Percentiles rank a stretch among this genome's conserved stretches.
phyloP scores from a whole-genome alignment of 1,140 invertebrate species.

The Phenacoccus solenopsis region DNA sequence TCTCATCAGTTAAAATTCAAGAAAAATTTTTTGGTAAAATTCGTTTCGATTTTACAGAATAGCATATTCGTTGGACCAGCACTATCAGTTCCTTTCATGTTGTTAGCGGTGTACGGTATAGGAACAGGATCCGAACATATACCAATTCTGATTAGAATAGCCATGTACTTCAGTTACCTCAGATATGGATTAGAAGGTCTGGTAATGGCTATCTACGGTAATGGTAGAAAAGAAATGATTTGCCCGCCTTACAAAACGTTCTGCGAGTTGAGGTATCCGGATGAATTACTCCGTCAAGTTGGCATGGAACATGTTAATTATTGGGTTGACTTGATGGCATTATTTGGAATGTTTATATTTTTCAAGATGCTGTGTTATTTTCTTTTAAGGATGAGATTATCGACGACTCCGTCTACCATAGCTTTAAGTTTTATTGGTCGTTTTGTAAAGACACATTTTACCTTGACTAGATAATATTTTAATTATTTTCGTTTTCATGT shows the following conservation, averaged over 20 bases:
- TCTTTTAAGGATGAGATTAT: constrained; percentile 47
- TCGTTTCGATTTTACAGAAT: constrained; percentile 43
- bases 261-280: constrained; percentile 47
- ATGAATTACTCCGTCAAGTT: constrained; percentile 28
- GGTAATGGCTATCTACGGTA: constrained; percentile 61
- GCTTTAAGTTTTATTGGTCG: constrained; percentile 43
- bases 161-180: constrained; percentile 74
- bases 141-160: constrained; percentile 51
- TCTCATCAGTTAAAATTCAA: background rate
- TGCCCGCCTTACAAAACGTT: constrained; percentile 52
- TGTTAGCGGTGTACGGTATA: constrained; percentile 61
- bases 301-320: constrained; percentile 47
- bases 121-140: constrained; percentile 47
- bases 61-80: constrained; percentile 64
- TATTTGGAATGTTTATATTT: constrained; percentile 41
- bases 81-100: constrained; percentile 56
- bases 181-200: constrained; percentile 66
- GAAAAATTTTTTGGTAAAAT: background rate
- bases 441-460: constrained; percentile 46
- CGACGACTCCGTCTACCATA: constrained; percentile 50
- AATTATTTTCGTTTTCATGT: too few species aligned
- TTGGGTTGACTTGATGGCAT: constrained; percentile 44
- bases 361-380: constrained; percentile 48
- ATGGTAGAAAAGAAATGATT: constrained; percentile 47
- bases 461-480: constrained; percentile 8